A percentile compares a stretch with the other conserved stretches of the same genome.
Conservation (phyloP, 2,113 vertebrate species). For the Cephalophus harveyi region DNA sequence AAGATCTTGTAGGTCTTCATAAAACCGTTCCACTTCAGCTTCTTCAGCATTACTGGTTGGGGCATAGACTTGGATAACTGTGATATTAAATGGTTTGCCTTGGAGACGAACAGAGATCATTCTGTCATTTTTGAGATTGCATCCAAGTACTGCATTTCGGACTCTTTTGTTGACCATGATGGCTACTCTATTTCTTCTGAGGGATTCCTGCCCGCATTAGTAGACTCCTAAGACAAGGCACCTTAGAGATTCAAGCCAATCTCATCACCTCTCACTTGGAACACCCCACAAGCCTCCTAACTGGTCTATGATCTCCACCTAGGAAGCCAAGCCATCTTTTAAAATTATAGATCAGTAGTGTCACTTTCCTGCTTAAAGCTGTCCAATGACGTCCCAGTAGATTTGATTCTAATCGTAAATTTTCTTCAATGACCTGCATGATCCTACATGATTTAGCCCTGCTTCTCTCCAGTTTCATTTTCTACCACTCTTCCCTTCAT, state of each 20-base stretch:
- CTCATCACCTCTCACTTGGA: background rate
- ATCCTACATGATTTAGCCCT: background rate
- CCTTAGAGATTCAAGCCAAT: background rate
- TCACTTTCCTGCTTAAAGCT: background rate
- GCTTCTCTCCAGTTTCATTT: background rate
- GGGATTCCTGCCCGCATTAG: no score
- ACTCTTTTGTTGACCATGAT: no score
- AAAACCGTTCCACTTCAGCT: no score
- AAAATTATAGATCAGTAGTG: background rate
- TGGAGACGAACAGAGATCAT: background rate
- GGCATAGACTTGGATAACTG: no score
- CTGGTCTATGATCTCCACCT: background rate
- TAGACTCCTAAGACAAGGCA: background rate
- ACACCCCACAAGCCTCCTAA: background rate
- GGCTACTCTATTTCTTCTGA: no score
- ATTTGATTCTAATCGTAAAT: conserved; percentile 6
- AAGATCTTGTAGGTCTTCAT: no score
- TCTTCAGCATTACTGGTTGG: no score
- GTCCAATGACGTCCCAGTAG: background rate
- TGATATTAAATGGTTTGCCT: no score
- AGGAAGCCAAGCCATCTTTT: conserved; percentile 5
- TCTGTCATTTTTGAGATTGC: no score
- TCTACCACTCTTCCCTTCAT: background rate
- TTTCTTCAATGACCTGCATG: background rate
- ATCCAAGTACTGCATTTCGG: no score